Evolutionary conservation across 2,797 vertebrate species (phyloP), one percentile per base, ranked within the genome.

Genomic region (Mus spretus): DNA sequence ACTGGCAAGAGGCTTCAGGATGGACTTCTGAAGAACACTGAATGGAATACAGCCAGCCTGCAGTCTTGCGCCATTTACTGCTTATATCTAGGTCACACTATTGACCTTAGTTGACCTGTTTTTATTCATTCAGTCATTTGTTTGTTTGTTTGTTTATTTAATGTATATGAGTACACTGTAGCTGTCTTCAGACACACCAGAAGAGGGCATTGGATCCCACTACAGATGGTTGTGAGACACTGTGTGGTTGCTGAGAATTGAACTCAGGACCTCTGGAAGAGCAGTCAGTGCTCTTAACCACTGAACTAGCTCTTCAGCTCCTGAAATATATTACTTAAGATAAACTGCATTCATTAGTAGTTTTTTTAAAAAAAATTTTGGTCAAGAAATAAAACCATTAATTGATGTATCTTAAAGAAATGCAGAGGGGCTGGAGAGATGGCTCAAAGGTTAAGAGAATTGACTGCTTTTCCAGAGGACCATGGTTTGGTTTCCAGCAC

Each of bases 311-410:
- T 24, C 59, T 59, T 20, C 59, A 59, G 59, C 6, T 20, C 59
- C 59, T 8, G 3, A 5, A n/a, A 14, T 15, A 53, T 24, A 37
- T 70, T 92, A 61, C 59, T 87, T 75, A 91, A 86, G 80, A 65
- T 70, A 84, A 26, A 90, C 1, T 63, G 17, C 89, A 65, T 6
- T 50, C 11, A 34, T 79, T 86, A 59, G 37, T 40, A 40, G 37
- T 40, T 59, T 85, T n/a, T n/a, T n/a, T n/a, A n/a, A n/a, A n/a
- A n/a, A n/a, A n/a, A 44, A 83, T 13, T 75, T 88, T 91, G 80
- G 50, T 22, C 44, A 4, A 44, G 44, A 44, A 44, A 44, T 44
- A 44, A 44, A 44, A 92, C 55, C 31, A 70, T n/a, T 86, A 37
- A 14, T 57, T 37, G 34, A 72, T 13, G 55, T 72, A 57, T 72